Evolutionary conservation across 2,797 vertebrate genomes (phyloP), one percentile per base, ranked within the genome.

Genomic region (Esox masquinongy): DNA sequence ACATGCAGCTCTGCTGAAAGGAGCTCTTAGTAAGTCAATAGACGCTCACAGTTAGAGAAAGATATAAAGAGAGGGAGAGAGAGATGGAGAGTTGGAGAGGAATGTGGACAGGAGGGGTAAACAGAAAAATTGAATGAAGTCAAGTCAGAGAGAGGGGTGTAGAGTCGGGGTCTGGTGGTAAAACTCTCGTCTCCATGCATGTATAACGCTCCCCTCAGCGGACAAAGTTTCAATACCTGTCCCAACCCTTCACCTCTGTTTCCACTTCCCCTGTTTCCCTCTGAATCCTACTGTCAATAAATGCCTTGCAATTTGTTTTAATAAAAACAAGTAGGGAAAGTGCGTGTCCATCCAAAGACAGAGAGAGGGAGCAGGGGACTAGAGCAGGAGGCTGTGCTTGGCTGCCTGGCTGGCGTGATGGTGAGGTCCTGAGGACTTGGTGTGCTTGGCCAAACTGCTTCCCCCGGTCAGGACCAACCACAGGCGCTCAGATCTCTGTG

Each of bases 401-500:
- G 43, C 43, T 47, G 43, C 43, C 43, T 12, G 43, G 43, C 43
- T 14, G 56, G 56, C 11, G 56, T 24, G 22, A 61, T 61, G 56
- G 19, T 26, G 61, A 76, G 72, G 75, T 53, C 79, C 26, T 72
- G 49, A 72, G 49, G 47, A 71, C 70, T 29, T 34, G 31, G 29
- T 72, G 31, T 59, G 7, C 16, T 76, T 67, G 72, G 72, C 24
- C 53, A 66, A 34, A 70, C n/a, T 29, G 7, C 29, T 4, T 16
- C 69, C 67, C 71, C 7, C 11, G 12, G 14, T 47, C 9, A 22
- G 69, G 71, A 26, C 59, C 43, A 2, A 74, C 71, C 76, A 5
- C 78, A 77, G 67, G 6, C 0, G n/a, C 76, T 88, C 61, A 86
- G 85, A 86, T 79, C 81, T 85, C 24, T 0, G 73, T 80, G 75